Evolutionary conservation across 2,888 invertebrate species (phyloP), one percentile per base, ranked within the genome.

Genomic region (Melanostoma scalare): DNA sequence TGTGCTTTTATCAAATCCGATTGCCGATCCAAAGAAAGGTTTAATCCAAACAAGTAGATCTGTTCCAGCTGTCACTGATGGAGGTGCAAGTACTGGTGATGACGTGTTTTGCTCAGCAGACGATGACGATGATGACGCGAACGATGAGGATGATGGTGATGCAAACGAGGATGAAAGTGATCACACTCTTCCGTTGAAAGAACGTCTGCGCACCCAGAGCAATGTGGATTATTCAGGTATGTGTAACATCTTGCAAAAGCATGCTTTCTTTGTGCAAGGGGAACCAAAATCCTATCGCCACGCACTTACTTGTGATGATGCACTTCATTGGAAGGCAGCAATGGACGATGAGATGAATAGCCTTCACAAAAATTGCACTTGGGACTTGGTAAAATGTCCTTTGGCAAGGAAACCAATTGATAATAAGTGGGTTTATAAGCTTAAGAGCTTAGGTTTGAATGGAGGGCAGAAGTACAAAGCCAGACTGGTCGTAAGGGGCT

Each of bases 371-470:
- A 48, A 48, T 48, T 8, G 30, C 3, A 30, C 30, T 6, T 48
- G 8, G 48, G 30, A 48, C 30, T 3, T 48, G 48, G 48, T 48
- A 48, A 30, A 48, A 3, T 6, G 30, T 31, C 69, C 68, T 2
- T 10, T 40, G 33, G 48, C 46, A 31, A 31, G 8, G 31, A 68
- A 67, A 6, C 10, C 67, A 5, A 56, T 77, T 1, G 69, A 77
- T 35, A 77, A 77, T 33, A 60, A 61, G n/a, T 82, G 82, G 82
- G 68, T 73, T 40, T 77, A 46, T 9, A 82, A 48, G 30, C 20
- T 42, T 4, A 58, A 58, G 42, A 42, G 4, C n/a, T 6, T 31
- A 42, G 9, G 40, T 1, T 4, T 6, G 9, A 40, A 40, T 40
- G 5, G 30, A 30, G 6, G 36, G 36, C 9, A 20, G 3, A 6